Percentiles rank a stretch among this genome's conserved stretches.
Conservation (phyloP, 2,888 invertebrate genomes). For the Chalcis sispes region DNA sequence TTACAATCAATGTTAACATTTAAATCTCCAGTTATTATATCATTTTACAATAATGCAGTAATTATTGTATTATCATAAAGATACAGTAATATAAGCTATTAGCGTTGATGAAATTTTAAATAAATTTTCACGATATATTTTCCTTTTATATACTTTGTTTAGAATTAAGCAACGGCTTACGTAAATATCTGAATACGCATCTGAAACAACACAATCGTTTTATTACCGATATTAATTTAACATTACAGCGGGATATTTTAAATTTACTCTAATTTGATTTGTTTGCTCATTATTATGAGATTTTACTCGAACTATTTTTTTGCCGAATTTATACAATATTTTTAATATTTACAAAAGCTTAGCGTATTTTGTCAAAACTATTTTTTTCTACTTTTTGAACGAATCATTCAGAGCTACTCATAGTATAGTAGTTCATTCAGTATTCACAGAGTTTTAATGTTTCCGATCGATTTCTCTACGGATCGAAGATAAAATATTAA, state of each 20-base stretch:
- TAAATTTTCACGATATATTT: conserved; percentile 1
- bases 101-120: conserved; percentile 13
- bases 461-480: conserved; percentile 22
- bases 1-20: conserved; percentile 20
- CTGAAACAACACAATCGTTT: conserved; percentile 45
- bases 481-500: no score
- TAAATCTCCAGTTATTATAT: conserved; percentile 13
- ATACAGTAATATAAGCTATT: conserved; percentile 16
- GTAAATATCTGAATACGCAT: conserved; percentile 44
- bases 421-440: conserved; percentile 42
- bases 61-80: conserved; percentile 44
- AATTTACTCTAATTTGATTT: no score
- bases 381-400: neutral
- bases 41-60: neutral
- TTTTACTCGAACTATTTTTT: conserved; percentile 41
- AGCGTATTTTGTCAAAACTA: no score
- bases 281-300: conserved; percentile 39
- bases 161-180: conserved; percentile 48
- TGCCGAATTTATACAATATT: no score
- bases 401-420: conserved; percentile 21
- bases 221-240: conserved; percentile 32
- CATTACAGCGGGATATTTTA: no score
- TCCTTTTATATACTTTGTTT: conserved; percentile 19
- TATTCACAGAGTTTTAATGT: no score
- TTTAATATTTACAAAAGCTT: no score